phyloP scores from a whole-genome alignment of 2,797 vertebrate species.

The Alca torda region DNA sequence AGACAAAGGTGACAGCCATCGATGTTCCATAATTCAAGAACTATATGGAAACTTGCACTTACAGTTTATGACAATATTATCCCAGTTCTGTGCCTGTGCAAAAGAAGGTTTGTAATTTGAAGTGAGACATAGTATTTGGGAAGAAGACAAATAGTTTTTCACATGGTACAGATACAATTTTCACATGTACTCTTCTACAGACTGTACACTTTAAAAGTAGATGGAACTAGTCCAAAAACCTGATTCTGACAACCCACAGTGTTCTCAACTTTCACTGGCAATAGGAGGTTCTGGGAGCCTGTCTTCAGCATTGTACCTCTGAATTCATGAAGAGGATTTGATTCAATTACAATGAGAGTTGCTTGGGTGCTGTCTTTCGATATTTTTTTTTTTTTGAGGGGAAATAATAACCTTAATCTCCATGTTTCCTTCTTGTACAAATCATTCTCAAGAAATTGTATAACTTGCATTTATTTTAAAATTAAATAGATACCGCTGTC shows the following conservation, averaged over 20 bases:
- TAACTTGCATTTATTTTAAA: slow-evolving; percentile 14
- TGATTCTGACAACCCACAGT: not conserved
- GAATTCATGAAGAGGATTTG: not conserved
- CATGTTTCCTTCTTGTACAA: not conserved
- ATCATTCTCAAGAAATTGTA: not conserved
- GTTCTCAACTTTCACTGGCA: not conserved
- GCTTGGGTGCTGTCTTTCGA: not conserved
- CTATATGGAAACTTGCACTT: not conserved
- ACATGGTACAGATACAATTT: not conserved
- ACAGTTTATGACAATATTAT: not conserved
- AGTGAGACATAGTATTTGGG: not conserved
- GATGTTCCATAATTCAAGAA: not conserved
- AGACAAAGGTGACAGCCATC: fast-evolving
- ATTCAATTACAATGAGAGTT: not conserved
- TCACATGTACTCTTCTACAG: not conserved
- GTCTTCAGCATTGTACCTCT: not conserved
- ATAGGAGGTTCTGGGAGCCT: not conserved
- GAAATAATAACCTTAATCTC: not conserved
- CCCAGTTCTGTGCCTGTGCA: not conserved
- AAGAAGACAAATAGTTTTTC: not conserved
- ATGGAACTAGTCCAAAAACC: not conserved
- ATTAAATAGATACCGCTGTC: not conserved
- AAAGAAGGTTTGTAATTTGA: not conserved
- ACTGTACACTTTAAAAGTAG: not conserved
- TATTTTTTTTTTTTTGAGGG: not conserved